Evolutionary conservation across 2,888 invertebrate species (phyloP).

Genomic region (Antheraea yamamai): DNA sequence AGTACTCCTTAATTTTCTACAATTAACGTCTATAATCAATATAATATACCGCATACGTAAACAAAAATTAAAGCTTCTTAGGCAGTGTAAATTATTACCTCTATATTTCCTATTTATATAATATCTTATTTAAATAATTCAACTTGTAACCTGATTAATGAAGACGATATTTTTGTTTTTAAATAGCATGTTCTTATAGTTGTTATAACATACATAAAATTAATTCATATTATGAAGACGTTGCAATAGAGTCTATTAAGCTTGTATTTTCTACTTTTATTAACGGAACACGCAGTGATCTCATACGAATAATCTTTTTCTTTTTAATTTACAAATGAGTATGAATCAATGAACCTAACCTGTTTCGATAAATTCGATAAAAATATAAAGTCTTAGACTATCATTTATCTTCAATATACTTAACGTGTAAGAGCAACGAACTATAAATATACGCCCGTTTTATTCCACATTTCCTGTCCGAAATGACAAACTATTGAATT

Average conservation of each 20-base stretch:
- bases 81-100: too few species aligned
- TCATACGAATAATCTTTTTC: not conserved
- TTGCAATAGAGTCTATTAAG: not conserved
- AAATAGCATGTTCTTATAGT: too few species aligned
- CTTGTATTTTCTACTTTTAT: not conserved
- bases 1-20: not conserved
- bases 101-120: too few species aligned
- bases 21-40: not conserved
- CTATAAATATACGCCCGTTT: not conserved
- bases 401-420: not conserved
- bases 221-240: too few species aligned
- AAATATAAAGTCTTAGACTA: not conserved
- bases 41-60: too few species aligned
- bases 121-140: too few species aligned
- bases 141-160: too few species aligned
- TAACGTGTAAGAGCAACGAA: constrained; percentile 2
- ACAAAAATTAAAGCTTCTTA: too few species aligned
- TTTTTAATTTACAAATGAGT: not conserved
- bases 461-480: constrained; percentile 2
- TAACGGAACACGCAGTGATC: not conserved
- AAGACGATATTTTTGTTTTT: too few species aligned
- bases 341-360: not conserved
- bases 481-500: not conserved
- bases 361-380: not conserved
- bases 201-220: too few species aligned